Evolutionary conservation across 2,113 vertebrate genomes (phyloP).

Genomic region (Leptosomus discolor): DNA sequence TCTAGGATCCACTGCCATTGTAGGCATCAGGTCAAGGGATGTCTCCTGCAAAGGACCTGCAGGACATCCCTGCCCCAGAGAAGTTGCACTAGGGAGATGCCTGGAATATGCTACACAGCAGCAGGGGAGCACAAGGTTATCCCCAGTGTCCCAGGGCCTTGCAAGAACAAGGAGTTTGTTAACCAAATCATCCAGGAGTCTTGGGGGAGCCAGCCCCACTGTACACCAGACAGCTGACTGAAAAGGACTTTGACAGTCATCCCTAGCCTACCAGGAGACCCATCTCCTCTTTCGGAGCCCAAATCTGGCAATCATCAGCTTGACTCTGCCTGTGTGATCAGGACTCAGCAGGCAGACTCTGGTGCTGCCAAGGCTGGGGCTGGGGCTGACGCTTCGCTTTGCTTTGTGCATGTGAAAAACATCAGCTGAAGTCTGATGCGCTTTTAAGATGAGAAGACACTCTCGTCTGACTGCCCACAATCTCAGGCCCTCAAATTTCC

Average conservation of each 20-base stretch:
- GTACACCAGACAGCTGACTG: not conserved
- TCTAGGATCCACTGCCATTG: not conserved
- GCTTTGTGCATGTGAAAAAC: conserved; percentile 15
- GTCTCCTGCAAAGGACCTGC: not conserved
- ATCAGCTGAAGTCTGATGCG: not conserved
- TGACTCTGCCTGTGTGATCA: not conserved
- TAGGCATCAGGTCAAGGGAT: not conserved
- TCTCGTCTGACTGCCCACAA: not conserved
- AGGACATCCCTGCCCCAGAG: not conserved
- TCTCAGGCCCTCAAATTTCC: not conserved
- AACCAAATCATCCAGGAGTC: not conserved
- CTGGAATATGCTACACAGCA: not conserved
- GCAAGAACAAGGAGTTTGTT: not conserved
- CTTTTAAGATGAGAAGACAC: not conserved
- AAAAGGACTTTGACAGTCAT: not conserved
- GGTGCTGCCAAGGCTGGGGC: not conserved
- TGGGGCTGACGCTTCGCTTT: not conserved
- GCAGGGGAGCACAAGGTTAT: not conserved
- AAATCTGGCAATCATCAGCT: not conserved
- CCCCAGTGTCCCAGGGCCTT: not conserved
- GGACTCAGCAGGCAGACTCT: not conserved
- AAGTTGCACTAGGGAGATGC: not conserved
- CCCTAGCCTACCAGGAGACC: not conserved
- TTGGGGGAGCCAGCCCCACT: not conserved
- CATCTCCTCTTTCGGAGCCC: not conserved